Evolutionary conservation across 2,113 vertebrate genomes (phyloP).

Genomic region (Speoplatyrhinus poulsoni): DNA sequence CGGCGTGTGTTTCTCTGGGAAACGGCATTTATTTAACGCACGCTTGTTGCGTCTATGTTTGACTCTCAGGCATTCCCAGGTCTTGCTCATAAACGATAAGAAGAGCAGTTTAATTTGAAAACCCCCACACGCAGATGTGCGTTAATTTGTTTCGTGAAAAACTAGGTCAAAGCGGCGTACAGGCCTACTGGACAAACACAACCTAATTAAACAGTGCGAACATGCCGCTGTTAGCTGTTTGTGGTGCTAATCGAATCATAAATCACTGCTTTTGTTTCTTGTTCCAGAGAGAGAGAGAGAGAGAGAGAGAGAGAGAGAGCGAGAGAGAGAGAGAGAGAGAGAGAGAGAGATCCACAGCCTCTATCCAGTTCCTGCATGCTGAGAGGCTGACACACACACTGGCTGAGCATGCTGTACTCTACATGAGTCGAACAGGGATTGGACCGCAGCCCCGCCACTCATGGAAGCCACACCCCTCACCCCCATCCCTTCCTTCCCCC

Average conservation of each 20-base stretch:
- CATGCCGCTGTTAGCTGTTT: conserved; percentile 36
- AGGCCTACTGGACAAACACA: neutral
- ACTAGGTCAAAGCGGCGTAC: neutral
- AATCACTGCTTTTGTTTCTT: conserved; percentile 26
- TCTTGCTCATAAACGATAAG: conserved; percentile 52
- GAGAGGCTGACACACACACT: conserved; percentile 18
- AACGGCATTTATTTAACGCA: conserved; percentile 17
- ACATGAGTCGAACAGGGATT: conserved; percentile 58
- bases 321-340: conserved; percentile 65
- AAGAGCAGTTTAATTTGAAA: conserved; percentile 15
- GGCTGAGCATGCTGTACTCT: conserved; percentile 35
- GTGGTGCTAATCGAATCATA: conserved; percentile 28
- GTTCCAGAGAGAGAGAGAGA: conserved; percentile 19
- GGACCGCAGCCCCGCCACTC: conserved; percentile 64
- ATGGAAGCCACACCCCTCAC: conserved; percentile 40
- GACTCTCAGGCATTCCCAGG: conserved; percentile 22
- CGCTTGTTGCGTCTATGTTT: conserved; percentile 9
- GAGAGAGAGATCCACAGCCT: conserved; percentile 21
- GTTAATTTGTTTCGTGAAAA: neutral
- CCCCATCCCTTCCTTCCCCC: conserved; percentile 5
- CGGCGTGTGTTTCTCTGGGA: neutral
- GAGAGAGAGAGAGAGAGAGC: conserved; percentile 58
- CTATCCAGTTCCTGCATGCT: conserved; percentile 24
- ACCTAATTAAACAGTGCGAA: neutral
- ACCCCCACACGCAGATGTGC: neutral